Evolutionary conservation across 2,113 vertebrate species (phyloP), one percentile per base, ranked within the genome.

Genomic region (Pseudorasbora parva): DNA sequence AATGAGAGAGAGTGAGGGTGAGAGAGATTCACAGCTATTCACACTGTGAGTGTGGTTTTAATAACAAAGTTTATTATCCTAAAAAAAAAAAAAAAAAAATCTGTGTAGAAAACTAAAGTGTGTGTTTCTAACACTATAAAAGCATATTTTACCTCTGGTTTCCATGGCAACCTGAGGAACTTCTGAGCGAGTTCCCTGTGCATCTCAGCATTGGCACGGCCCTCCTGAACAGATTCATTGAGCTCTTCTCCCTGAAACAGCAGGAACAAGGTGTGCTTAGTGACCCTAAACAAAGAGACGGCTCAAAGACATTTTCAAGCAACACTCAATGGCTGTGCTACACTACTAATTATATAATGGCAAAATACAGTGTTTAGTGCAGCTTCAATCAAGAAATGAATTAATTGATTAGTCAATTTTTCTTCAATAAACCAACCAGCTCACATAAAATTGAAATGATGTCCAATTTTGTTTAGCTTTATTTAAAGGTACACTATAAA

Each of bases 131-230:
- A 59, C 47, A 78, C 59, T 68, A 27, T 23, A 57, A 88, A 83
- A 83, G 69, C 51, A 80, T 57, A 43, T 69, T 85, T 88, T 86
- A 91, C 90, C 90, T 89, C 90, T 47, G 88, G 87, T 89, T 89
- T 91, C 90, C 90, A 91, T 85, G 88, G 88, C 82, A 89, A 88
- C 66, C 78, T 86, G 54, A 86, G 83, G 85, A 88, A 84, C 82
- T 89, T 89, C 75, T 89, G 87, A 60, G 45, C 82, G 37, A 91
- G 90, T 80, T 87, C 86, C 77, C 87, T 87, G 59, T 68, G 81
- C 78, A 89, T 84, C 60, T 89, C 85, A 81, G 73, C 21, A 1
- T 75, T 74, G 79, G 85, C 82, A 76, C 43, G 81, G 57, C 69
- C 82, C 62, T 78, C 81, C 71, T 87, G 85, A 64, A 43, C 87